phyloP scores from a whole-genome alignment of 1,140 invertebrate genomes.

The Cotesia glomerata region DNA sequence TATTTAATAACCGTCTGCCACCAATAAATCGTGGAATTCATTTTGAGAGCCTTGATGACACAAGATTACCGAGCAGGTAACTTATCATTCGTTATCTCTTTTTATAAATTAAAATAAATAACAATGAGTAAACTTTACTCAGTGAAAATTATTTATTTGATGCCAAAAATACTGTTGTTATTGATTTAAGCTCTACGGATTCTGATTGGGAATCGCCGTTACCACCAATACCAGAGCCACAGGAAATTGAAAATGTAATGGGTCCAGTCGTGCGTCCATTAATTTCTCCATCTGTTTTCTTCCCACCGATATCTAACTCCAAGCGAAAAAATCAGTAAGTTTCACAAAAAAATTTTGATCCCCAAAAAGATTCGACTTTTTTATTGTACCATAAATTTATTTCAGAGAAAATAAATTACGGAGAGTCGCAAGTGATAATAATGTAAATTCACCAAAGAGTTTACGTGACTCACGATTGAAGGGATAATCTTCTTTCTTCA shows the following conservation, averaged over 20 bases:
- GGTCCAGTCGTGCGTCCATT: constrained; percentile 50
- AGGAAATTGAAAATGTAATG: constrained; percentile 48
- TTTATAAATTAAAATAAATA: neutral
- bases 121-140: neutral
- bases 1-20: constrained; percentile 46
- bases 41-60: constrained; percentile 46
- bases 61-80: constrained; percentile 50
- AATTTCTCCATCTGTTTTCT: constrained; percentile 47
- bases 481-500: neutral
- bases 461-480: constrained; percentile 14
- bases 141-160: constrained; percentile 5
- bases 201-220: constrained; percentile 54
- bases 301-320: constrained; percentile 48
- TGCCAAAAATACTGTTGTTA: neutral
- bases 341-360: neutral
- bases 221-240: constrained; percentile 50
- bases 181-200: constrained; percentile 46
- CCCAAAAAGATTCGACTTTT: neutral
- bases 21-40: constrained; percentile 49
- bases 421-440: constrained; percentile 32
- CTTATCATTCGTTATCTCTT: neutral
- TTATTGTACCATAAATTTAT: neutral
- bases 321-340: constrained; percentile 42
- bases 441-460: constrained; percentile 14
- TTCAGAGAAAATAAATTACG: constrained; percentile 39